A percentile compares a stretch with the other conserved stretches of the same genome.
Conservation (phyloP, 2,797 vertebrate genomes). For the Peromyscus aztecus region DNA sequence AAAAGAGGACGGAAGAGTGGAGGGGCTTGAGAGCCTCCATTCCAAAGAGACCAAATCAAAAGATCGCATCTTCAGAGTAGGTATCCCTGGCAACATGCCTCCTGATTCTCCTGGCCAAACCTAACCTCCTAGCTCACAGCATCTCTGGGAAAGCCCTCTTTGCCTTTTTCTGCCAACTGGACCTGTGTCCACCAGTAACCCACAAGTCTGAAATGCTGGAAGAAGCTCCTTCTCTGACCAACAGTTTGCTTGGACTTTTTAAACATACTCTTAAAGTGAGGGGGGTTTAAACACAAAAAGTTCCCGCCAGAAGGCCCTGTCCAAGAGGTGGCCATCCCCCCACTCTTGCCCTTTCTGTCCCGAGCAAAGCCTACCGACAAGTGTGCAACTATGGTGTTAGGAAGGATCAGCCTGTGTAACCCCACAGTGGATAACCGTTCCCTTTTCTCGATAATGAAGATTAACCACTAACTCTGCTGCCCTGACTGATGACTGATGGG, state of each 20-base stretch:
- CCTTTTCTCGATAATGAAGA: not conserved
- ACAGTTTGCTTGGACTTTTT: not conserved
- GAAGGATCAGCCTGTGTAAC: not conserved
- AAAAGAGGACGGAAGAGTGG: not conserved
- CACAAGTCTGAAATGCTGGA: not conserved
- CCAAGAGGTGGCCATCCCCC: not conserved
- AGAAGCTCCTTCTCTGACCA: not conserved
- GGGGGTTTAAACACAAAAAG: not conserved
- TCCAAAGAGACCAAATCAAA: not conserved
- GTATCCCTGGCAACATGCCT: not conserved
- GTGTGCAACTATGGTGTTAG: not conserved
- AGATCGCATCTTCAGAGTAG: not conserved
- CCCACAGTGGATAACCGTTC: not conserved
- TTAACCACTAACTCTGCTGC: not conserved
- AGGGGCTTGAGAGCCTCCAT: accelerated
- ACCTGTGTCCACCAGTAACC: not conserved
- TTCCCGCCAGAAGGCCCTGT: not conserved
- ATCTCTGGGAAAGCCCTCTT: not conserved
- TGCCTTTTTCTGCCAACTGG: not conserved
- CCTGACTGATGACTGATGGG: no score
- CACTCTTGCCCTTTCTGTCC: not conserved
- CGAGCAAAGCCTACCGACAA: not conserved
- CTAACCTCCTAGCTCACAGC: not conserved
- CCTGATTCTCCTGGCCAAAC: not conserved
- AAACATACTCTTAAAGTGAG: not conserved